These are phyloP conservation scores for Ips typographus DNA, from an alignment of 1,140 invertebrate genomes.

Conservation along the genomic window DNA sequence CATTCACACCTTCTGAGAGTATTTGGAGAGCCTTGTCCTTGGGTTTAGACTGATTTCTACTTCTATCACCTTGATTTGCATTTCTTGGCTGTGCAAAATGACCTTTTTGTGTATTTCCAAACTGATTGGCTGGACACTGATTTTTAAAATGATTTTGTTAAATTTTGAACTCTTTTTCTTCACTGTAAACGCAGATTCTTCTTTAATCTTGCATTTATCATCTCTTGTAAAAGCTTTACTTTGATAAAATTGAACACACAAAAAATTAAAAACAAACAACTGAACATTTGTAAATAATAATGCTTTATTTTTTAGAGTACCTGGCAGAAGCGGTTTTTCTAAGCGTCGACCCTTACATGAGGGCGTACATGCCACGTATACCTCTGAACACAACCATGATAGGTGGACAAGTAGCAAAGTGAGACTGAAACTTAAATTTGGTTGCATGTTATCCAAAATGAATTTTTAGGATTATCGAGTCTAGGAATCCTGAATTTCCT, in stretches of 20 bases:
- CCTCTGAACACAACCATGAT: conserved; percentile 24
- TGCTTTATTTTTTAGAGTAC: conserved; percentile 52
- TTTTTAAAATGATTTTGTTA: neutral
- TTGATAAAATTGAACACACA: neutral
- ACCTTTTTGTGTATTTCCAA: no score
- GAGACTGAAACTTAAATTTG: conserved; percentile 10
- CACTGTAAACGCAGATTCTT: neutral
- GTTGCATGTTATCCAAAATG: neutral
- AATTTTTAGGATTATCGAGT: conserved; percentile 51
- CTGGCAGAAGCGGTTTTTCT: conserved; percentile 66
- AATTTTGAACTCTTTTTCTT: neutral
- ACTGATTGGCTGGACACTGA: no score
- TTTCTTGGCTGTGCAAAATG: no score
- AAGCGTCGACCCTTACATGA: conserved; percentile 74
- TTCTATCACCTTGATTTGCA: neutral
- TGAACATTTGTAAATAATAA: neutral
- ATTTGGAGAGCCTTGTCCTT: no score
- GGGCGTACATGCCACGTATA: conserved; percentile 53
- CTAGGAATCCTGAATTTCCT: conserved; percentile 55
- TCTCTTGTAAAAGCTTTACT: neutral
- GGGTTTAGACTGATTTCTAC: neutral
- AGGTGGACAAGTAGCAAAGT: conserved; percentile 33
- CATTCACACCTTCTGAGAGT: no score
- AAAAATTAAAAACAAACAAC: neutral
- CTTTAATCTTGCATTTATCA: neutral